phyloP scores from a whole-genome alignment of 2,113 vertebrate species.

The Connochaetes taurinus region DNA sequence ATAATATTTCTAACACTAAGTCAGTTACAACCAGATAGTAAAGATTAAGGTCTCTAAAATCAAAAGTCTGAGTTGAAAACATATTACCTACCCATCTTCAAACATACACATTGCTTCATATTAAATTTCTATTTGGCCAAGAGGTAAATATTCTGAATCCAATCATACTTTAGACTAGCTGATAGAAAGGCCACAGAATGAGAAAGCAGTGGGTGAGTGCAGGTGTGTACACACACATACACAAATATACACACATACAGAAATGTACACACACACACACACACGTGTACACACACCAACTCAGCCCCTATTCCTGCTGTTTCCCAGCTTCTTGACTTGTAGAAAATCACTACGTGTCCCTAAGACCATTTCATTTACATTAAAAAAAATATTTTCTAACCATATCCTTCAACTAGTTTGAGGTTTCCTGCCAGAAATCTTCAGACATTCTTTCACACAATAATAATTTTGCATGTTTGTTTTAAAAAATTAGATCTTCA shows the following conservation, averaged over 20 bases:
- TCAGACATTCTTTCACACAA: background rate
- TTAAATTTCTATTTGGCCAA: background rate
- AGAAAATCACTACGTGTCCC: background rate
- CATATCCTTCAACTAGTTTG: background rate
- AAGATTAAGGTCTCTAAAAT: background rate
- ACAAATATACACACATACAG: background rate
- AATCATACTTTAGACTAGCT: background rate
- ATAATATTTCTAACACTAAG: background rate
- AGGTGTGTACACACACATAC: background rate
- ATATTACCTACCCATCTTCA: background rate
- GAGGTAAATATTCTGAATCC: background rate
- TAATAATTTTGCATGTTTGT: background rate
- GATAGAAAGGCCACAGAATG: background rate
- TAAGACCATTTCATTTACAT: background rate
- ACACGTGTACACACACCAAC: too few relatives aligned
- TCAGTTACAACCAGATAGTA: background rate
- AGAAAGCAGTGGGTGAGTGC: background rate
- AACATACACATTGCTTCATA: background rate
- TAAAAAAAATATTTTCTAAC: background rate
- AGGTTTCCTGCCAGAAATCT: background rate
- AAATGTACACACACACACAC: background rate
- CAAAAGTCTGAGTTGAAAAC: background rate
- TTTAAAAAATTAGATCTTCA: background rate
- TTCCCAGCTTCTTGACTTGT: background rate
- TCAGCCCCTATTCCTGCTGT: background rate